Conservation (phyloP, 1,140 invertebrate species). For the Pseudobourletiella spinata region DNA sequence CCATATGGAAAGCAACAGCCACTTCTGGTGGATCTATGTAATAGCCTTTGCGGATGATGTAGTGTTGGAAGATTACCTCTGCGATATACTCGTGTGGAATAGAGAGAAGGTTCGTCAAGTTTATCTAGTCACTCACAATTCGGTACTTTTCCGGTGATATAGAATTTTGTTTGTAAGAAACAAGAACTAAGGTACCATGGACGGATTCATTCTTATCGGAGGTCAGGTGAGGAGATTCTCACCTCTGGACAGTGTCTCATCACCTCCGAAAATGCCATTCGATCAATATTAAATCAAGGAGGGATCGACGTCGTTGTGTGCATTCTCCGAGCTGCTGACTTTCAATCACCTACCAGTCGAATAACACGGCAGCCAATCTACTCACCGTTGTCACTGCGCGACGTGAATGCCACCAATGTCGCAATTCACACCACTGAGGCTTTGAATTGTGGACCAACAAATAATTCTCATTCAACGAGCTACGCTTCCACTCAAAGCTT, state of each 20-base stretch:
- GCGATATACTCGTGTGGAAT: slow-evolving; percentile 1
- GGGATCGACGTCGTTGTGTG: slow-evolving; percentile 1
- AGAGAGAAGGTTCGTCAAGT: not conserved
- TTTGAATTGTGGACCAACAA: no score
- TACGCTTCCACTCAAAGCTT: no score
- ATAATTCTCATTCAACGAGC: no score
- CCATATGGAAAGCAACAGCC: not conserved
- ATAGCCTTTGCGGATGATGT: not conserved
- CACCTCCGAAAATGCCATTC: not conserved
- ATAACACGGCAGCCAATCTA: not conserved
- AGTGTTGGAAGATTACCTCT: not conserved
- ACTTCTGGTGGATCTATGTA: slow-evolving; percentile 2
- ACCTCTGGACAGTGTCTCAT: not conserved
- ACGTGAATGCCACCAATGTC: no score
- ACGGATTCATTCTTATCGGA: not conserved
- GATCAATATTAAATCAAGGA: not conserved
- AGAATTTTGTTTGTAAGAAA: not conserved
- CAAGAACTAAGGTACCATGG: not conserved
- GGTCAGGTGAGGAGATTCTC: not conserved
- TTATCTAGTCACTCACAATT: not conserved
- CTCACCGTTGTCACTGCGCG: not conserved
- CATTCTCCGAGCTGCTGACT: not conserved
- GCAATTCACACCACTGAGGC: no score
- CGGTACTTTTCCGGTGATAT: not conserved
- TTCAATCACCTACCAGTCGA: not conserved